phyloP scores from a whole-genome alignment of 2,888 invertebrate species.

The Synergus gifuensis region DNA sequence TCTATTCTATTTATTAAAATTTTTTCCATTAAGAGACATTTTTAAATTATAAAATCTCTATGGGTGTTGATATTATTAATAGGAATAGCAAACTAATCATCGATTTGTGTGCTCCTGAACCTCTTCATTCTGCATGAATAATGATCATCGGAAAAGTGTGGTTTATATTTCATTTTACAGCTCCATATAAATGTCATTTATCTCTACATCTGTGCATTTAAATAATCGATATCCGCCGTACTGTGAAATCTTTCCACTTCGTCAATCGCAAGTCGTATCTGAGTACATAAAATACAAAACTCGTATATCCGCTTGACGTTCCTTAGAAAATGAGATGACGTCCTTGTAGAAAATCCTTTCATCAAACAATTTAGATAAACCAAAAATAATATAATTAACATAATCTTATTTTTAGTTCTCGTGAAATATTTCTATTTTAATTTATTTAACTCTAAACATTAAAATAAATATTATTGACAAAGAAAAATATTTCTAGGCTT shows the following conservation, averaged over 20 bases:
- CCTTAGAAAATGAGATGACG: slow-evolving; percentile 42
- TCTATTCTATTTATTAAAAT: too few relatives aligned
- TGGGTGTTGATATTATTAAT: too few relatives aligned
- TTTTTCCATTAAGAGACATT: background rate
- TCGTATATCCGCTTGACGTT: slow-evolving; percentile 45
- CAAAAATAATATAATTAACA: background rate
- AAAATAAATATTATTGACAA: too few relatives aligned
- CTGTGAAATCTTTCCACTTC: slow-evolving; percentile 36
- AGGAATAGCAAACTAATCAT: background rate
- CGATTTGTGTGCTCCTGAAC: background rate
- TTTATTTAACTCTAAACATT: too few relatives aligned
- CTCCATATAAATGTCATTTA: slow-evolving; percentile 29
- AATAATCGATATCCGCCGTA: slow-evolving; percentile 32
- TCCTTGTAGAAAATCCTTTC: slow-evolving; percentile 36
- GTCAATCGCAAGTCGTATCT: slow-evolving; percentile 21
- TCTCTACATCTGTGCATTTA: slow-evolving; percentile 36
- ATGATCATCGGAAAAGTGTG: background rate
- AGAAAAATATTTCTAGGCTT: too few relatives aligned
- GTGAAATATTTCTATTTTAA: too few relatives aligned
- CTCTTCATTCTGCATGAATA: background rate
- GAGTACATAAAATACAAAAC: slow-evolving; percentile 28
- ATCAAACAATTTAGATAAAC: background rate
- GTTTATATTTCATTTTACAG: slow-evolving; percentile 22
- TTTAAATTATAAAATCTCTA: background rate
- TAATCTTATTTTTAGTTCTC: too few relatives aligned